Base-by-base conservation (phyloP, 2,888 invertebrate species). In the Oxystoma pomonae region DNA sequence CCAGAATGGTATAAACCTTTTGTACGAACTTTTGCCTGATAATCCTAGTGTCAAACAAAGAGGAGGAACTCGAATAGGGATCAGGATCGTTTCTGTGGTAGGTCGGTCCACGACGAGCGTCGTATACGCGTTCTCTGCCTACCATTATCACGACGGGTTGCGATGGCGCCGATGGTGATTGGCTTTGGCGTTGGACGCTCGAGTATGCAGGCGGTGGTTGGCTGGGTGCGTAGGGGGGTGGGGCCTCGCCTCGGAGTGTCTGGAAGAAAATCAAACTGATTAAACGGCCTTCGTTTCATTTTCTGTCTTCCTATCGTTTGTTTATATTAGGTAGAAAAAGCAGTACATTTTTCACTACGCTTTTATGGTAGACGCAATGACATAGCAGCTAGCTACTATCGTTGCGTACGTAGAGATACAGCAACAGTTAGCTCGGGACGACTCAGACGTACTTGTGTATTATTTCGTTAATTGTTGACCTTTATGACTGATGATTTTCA, bases 1-100 rank as follows among this genome's bases (percentile, higher is more conserved):
- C 76, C 18, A 87, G 76, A 56, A 86, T 83, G 22, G 79, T 76
- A 73, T 86, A 87, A 16, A 87, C 86, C 74, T 85, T 85, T 75
- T 82, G 74, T 5, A 82, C 69, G 61, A 82, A 82, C 19, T 62
- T 57, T 19, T 70, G 69, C 1, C 71, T 66, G 16, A 68, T 65
- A 18, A 22, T 59, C 16, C 20, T 3, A 12, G 53, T 16, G 1
- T n/a, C 5, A 49, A 58, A 58, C n/a, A 9, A 16, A 5, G 2
- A 7, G 9, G n/a, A 49, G 50, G n/a, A 49, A 57, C 35, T 35
- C 35, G 12, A 3, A 12, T 7, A 35, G 35, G 35, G 35, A 12
- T 35, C 35, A 5, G 3, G 49, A 3, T 5, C 16, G 17, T 5
- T 49, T 5, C 16, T 16, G 16, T 16, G 18, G 58, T 58, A 58